Evolutionary conservation across 1,140 invertebrate species (phyloP).

Genomic region (Matsumurasca onukii): DNA sequence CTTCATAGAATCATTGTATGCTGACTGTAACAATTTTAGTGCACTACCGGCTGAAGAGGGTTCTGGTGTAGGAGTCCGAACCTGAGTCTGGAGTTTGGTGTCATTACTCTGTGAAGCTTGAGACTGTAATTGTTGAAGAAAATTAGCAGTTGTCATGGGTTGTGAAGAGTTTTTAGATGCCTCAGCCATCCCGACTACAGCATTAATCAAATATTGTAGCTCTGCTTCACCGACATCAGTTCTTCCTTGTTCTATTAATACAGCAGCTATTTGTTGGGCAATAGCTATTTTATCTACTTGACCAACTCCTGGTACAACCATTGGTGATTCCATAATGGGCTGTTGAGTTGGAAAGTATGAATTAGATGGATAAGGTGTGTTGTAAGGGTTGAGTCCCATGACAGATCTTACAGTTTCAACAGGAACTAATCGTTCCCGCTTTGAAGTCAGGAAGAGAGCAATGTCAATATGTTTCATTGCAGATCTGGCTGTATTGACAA

Average conservation of each 20-base stretch:
- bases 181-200: constrained; percentile 66
- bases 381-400: neutral
- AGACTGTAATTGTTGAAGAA: neutral
- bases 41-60: constrained; percentile 19
- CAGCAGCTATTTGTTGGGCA: constrained; percentile 73
- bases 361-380: neutral
- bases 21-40: constrained; percentile 31
- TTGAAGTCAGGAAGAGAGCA: constrained; percentile 39
- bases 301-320: constrained; percentile 65
- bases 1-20: constrained; percentile 21
- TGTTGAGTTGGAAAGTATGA: neutral
- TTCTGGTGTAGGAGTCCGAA: neutral
- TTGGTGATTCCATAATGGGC: constrained; percentile 44
- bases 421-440: constrained; percentile 10
- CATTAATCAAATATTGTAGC: constrained; percentile 71
- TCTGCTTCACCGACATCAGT: constrained; percentile 74
- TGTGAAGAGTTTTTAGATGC: constrained; percentile 44
- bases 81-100: neutral
- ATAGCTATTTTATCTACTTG: constrained; percentile 69
- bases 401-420: neutral
- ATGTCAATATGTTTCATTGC: constrained; percentile 49
- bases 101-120: neutral
- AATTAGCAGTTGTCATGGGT: constrained; percentile 21
- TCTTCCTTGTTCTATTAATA: constrained; percentile 71
- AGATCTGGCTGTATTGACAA: constrained; percentile 60